These are phyloP conservation scores for Morpho achilles DNA, from an alignment of 2,888 invertebrate genomes.

Conservation along the genomic window DNA sequence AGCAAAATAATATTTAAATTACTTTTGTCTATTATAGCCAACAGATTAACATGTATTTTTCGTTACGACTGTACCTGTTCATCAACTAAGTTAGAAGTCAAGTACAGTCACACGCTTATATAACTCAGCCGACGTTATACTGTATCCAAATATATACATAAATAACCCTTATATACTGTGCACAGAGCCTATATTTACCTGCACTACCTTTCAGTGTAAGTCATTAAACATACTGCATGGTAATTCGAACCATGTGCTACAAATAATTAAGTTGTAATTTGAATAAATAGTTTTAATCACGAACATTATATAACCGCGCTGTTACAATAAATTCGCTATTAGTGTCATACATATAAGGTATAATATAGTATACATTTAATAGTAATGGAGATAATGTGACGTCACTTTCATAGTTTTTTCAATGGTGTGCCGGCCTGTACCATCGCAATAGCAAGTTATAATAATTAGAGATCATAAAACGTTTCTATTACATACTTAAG, in stretches of 20 bases:
- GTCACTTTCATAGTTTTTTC: constrained; percentile 24
- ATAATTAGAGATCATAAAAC: constrained; percentile 6
- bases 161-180: constrained; percentile 1
- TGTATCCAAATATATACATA: constrained; percentile 4
- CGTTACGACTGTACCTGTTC: constrained; percentile 49
- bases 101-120: constrained; percentile 59
- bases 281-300: too few relatives aligned
- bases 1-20: too few relatives aligned
- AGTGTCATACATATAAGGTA: too few relatives aligned
- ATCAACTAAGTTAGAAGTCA: constrained; percentile 64
- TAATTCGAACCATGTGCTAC: neutral
- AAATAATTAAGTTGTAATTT: constrained; percentile 1
- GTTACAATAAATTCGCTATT: too few relatives aligned
- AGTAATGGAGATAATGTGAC: constrained; percentile 17
- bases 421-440: constrained; percentile 33
- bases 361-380: neutral
- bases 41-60: too few relatives aligned
- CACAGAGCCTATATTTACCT: constrained; percentile 5
- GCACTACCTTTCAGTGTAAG: too few relatives aligned
- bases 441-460: constrained; percentile 25
- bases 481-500: constrained; percentile 1
- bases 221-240: neutral
- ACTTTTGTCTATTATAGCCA: too few relatives aligned
- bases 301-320: too few relatives aligned
- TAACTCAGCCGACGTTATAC: constrained; percentile 39